A percentile compares a stretch with the other conserved stretches of the same genome.
Conservation (phyloP, 2,797 vertebrate genomes). For the Trichosurus vulpecula region DNA sequence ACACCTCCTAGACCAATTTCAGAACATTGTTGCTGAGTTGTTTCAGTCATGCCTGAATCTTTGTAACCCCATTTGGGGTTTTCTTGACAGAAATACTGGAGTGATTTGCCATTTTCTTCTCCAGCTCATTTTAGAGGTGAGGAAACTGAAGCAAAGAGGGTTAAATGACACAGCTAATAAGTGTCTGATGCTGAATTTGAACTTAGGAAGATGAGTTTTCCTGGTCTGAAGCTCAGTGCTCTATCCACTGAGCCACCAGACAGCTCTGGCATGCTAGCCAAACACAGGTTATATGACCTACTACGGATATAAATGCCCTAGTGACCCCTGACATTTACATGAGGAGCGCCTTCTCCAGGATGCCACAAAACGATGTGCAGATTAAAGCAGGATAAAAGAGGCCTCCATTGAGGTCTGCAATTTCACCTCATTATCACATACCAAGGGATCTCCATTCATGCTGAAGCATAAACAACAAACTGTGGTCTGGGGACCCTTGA, state of each 20-base stretch:
- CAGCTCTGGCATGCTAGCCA: neutral
- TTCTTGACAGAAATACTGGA: neutral
- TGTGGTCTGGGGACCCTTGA: neutral
- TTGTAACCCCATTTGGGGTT: neutral
- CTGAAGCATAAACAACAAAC: neutral
- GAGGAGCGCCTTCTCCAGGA: neutral
- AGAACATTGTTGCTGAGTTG: neutral
- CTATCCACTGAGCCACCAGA: neutral
- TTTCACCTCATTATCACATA: neutral
- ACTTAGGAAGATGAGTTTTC: neutral
- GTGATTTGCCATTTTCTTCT: neutral
- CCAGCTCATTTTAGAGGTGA: neutral
- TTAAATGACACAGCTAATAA: neutral
- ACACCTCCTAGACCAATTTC: neutral
- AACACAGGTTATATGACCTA: neutral
- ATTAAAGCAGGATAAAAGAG: neutral
- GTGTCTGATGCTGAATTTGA: neutral
- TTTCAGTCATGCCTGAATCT: neutral
- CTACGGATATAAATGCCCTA: conserved; percentile 1
- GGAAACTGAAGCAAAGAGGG: neutral
- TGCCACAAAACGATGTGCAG: neutral
- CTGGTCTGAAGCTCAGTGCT: neutral
- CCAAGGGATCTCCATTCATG: neutral
- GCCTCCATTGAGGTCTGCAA: neutral
- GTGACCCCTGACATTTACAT: neutral